Evolutionary conservation across 1,140 invertebrate species (phyloP), one percentile per base, ranked within the genome.

Genomic region (Palaemon carinicauda): DNA sequence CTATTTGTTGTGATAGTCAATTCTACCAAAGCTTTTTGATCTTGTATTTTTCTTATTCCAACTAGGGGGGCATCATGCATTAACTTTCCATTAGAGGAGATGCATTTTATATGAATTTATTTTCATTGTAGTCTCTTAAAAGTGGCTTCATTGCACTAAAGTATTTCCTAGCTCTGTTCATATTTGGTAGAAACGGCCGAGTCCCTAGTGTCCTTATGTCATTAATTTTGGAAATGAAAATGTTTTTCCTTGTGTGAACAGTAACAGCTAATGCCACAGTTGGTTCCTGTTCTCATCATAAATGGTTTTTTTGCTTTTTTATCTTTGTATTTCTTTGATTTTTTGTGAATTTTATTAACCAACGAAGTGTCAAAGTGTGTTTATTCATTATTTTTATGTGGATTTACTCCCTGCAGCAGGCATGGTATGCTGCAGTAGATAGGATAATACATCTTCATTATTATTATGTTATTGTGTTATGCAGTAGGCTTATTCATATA

Each of bases 401-500:
- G 77, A 80, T 86, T 86, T 69, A 41, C 41, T 84, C 69, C 78
- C 84, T 86, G 77, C 84, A 74, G 84, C 77, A 79, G 84, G 74
- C 84, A 74, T 52, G 41, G 78, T 21, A 69, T 74, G 60, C 78
- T 80, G 84, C 84, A 71, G 77, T 86, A 86, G 84, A 77, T 86
- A 86, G 84, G 74, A 77, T 53, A 82, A 80, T 77, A 80, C 84
- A 86, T 86, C 41, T 41, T 41, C 41, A 41, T 41, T 41, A 41
- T 86, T 80, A 86, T 86, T 71, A 86, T 86, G 84, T 77, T 86
- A 41, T 41, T 41, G 41, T 86, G 80, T 86, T 80, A 86, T 86
- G 78, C 84, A 80, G 77, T 86, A 86, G 84, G 80, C 77, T 86
- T 86, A 86, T 86, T 86, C 84, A 86, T 86, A 86, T 86, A 86